Percentiles rank a stretch among this genome's conserved stretches.
These are phyloP conservation scores for Tetramorium bicarinatum DNA, from an alignment of 2,888 invertebrate genomes.

Conservation along the genomic window DNA sequence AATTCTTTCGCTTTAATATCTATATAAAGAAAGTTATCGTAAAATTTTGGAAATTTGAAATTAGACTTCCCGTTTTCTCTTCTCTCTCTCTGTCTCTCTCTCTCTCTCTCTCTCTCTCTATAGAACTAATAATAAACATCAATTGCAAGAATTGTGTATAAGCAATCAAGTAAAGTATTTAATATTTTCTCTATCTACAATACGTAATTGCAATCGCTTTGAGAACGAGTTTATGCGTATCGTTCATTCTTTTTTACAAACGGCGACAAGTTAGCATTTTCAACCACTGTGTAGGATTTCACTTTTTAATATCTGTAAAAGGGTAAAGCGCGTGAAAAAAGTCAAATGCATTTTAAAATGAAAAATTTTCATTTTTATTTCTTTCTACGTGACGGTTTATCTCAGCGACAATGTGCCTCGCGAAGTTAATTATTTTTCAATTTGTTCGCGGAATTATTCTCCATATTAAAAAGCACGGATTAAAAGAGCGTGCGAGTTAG, in stretches of 20 bases:
- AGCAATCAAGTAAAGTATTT: not conserved
- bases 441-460: conserved; percentile 40
- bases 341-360: conserved; percentile 23
- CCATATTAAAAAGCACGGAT: conserved; percentile 43
- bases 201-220: not conserved
- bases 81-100: not conserved
- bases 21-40: not conserved
- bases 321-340: conserved; percentile 11
- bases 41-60: not conserved
- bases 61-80: too few species aligned
- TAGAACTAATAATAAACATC: not conserved
- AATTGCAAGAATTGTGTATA: not conserved
- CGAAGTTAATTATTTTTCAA: conserved; percentile 55
- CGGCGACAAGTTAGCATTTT: conserved; percentile 16
- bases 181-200: not conserved
- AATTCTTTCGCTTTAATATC: not conserved
- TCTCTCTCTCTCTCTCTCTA: too few species aligned
- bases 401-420: conserved; percentile 25
- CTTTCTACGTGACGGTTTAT: not conserved
- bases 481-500: conserved; percentile 45
- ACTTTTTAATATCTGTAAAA: conserved; percentile 37
- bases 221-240: not conserved
- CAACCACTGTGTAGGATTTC: conserved; percentile 14
- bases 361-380: conserved; percentile 13
- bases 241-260: not conserved